Evolutionary conservation across 2,888 invertebrate species (phyloP).

Genomic region (Clivina fossor): DNA sequence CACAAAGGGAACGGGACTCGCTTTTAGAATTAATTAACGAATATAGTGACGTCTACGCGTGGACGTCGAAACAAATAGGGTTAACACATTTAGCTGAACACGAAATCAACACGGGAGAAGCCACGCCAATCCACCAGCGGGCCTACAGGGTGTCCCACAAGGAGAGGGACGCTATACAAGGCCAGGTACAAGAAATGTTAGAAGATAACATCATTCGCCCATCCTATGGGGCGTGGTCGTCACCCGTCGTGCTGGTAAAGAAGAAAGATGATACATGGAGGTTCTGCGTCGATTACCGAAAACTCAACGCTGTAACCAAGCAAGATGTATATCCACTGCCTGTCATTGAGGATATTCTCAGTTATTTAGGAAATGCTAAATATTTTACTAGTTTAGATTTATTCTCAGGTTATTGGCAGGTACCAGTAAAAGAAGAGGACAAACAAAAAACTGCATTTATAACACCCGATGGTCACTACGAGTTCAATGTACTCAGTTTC

Average conservation of each 20-base stretch:
- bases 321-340: conserved; percentile 39
- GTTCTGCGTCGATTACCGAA: conserved; percentile 38
- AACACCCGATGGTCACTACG: conserved; percentile 38
- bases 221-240: conserved; percentile 29
- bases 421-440: too few relatives aligned
- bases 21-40: too few relatives aligned
- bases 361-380: conserved; percentile 35
- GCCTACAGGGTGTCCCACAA: conserved; percentile 37
- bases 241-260: conserved; percentile 32
- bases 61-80: conserved; percentile 13
- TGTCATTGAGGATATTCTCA: conserved; percentile 40
- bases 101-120: conserved; percentile 34
- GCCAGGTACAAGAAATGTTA: conserved; percentile 38
- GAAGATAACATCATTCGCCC: conserved; percentile 34
- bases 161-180: conserved; percentile 35
- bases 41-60: not conserved
- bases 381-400: conserved; percentile 40
- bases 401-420: conserved; percentile 40
- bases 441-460: conserved; percentile 39
- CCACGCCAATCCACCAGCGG: conserved; percentile 34
- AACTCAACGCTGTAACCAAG: conserved; percentile 36
- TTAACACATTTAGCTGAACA: conserved; percentile 32
- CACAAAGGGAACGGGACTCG: too few relatives aligned
- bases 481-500: conserved; percentile 41
- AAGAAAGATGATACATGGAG: conserved; percentile 34